phyloP scores from a whole-genome alignment of 2,888 invertebrate species.

The Graphium colonna region DNA sequence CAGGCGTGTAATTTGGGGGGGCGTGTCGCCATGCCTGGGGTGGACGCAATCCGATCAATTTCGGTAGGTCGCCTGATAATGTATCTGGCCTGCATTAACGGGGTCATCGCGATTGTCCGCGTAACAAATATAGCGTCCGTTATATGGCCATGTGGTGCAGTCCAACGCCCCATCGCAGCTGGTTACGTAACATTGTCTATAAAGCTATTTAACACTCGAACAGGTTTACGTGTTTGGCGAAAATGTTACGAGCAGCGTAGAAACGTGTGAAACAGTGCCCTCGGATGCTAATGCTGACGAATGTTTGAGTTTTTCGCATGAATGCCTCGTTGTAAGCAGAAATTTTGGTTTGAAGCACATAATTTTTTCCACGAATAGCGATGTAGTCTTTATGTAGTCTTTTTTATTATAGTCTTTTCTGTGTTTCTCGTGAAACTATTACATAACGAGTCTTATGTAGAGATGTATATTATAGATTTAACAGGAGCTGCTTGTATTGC shows the following conservation, averaged over 20 bases:
- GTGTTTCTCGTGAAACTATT: too few relatives aligned
- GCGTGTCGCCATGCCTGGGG: conserved; percentile 30
- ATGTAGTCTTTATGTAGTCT: too few relatives aligned
- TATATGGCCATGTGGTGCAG: conserved; percentile 40
- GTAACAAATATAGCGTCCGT: conserved; percentile 51
- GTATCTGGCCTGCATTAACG: conserved; percentile 43
- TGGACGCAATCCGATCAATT: conserved; percentile 54
- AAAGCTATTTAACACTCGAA: conserved; percentile 34
- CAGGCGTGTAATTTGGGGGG: conserved; percentile 23
- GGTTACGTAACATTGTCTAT: conserved; percentile 43
- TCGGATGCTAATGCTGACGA: conserved; percentile 16
- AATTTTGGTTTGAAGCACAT: conserved; percentile 10
- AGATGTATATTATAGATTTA: too few relatives aligned
- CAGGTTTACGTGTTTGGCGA: conserved; percentile 31
- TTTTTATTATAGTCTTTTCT: too few relatives aligned
- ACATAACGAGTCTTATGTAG: too few relatives aligned
- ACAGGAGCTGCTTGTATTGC: too few relatives aligned
- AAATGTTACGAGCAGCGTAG: conserved; percentile 23
- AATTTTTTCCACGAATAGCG: conserved; percentile 6
- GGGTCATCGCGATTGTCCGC: conserved; percentile 56
- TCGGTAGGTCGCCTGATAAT: conserved; percentile 58
- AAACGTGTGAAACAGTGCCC: conserved; percentile 18
- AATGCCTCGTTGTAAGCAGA: background rate
- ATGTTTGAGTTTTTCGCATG: background rate
- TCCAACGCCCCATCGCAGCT: conserved; percentile 31